Evolutionary conservation across 1,140 invertebrate genomes (phyloP).

Genomic region (Dreissena polymorpha): DNA sequence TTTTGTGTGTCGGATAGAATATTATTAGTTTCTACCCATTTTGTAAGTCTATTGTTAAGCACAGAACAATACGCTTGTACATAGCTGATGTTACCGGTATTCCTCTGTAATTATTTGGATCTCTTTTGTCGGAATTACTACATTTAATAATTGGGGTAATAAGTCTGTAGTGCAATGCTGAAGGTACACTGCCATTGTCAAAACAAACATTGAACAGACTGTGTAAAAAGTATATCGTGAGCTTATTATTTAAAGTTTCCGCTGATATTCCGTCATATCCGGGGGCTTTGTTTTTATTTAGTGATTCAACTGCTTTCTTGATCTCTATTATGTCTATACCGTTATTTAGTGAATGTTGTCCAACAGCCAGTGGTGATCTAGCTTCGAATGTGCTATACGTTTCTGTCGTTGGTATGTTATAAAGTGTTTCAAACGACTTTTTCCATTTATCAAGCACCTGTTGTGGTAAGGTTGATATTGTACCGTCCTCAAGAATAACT

Average conservation of each 20-base stretch:
- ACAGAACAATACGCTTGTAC: slow-evolving; percentile 43
- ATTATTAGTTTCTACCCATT: slow-evolving; percentile 26
- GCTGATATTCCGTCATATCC: slow-evolving; percentile 6
- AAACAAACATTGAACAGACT: slow-evolving; percentile 24
- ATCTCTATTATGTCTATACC: too few relatives aligned
- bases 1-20: slow-evolving; percentile 40
- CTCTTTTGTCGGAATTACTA: slow-evolving; percentile 5
- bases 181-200: neutral
- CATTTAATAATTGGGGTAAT: slow-evolving; percentile 29
- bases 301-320: neutral
- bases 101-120: slow-evolving; percentile 29
- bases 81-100: slow-evolving; percentile 32
- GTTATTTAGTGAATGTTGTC: too few relatives aligned
- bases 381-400: too few relatives aligned
- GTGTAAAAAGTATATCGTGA: neutral
- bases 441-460: too few relatives aligned
- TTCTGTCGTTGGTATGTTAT: too few relatives aligned
- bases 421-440: too few relatives aligned
- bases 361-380: too few relatives aligned
- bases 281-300: slow-evolving; percentile 9
- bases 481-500: too few relatives aligned
- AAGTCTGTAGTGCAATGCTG: neutral
- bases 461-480: too few relatives aligned
- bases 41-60: slow-evolving; percentile 26
- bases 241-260: neutral